Percentiles rank a stretch among this genome's conserved stretches.
These are phyloP conservation scores for Sebastes hubbsi DNA, from an alignment of 2,797 vertebrate genomes.

Conservation along the genomic window DNA sequence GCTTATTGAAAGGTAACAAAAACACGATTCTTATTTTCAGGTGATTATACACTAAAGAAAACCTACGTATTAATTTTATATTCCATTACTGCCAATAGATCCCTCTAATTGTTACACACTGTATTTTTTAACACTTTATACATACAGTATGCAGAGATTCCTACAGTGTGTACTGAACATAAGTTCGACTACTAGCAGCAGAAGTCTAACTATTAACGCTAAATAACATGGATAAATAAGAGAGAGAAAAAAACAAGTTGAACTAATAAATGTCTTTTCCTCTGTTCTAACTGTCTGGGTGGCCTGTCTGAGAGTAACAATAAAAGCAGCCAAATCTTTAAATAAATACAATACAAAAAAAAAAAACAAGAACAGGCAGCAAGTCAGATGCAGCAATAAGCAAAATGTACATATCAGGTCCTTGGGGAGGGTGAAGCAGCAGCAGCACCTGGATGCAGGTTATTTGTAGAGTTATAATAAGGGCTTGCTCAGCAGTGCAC, in stretches of 20 bases:
- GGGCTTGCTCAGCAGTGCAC: constrained; percentile 19
- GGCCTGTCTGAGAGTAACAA: neutral
- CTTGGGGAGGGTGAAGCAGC: neutral
- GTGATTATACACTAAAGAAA: too few relatives aligned
- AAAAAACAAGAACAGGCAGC: neutral
- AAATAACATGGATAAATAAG: neutral
- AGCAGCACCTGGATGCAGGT: constrained; percentile 41
- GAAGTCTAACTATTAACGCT: neutral
- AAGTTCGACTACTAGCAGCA: neutral
- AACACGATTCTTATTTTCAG: too few relatives aligned
- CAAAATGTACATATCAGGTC: neutral
- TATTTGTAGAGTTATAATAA: neutral
- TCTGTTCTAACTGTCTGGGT: neutral
- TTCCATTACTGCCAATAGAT: too few relatives aligned
- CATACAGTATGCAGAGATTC: neutral
- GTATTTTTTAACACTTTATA: neutral
- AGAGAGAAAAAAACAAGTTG: neutral
- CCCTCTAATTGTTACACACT: too few relatives aligned
- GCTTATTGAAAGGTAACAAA: too few relatives aligned
- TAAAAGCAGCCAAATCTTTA: neutral
- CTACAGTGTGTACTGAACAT: neutral
- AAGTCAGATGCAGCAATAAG: constrained; percentile 35
- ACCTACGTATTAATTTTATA: too few relatives aligned
- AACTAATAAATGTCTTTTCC: neutral
- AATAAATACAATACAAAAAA: neutral